Conservation (phyloP, 2,888 invertebrate genomes). For the Xylota segnis region DNA sequence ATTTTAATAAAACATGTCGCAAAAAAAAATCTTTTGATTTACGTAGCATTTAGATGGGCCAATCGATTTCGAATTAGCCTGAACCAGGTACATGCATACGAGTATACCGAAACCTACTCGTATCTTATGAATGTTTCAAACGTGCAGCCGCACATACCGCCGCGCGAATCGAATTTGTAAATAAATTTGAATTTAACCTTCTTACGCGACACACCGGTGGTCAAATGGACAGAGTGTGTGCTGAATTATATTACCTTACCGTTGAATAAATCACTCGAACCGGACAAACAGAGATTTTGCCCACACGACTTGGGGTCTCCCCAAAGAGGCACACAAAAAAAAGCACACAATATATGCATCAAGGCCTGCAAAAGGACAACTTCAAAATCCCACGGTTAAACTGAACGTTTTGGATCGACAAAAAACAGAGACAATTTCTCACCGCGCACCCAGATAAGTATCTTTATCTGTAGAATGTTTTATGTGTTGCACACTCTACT, state of each 20-base stretch:
- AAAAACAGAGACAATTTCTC: constrained; percentile 41
- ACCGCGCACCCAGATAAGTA: constrained; percentile 50
- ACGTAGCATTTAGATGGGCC: constrained; percentile 61
- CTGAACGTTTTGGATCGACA: constrained; percentile 8
- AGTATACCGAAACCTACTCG: constrained; percentile 29
- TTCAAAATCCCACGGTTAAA: constrained; percentile 47
- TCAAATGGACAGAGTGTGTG: constrained; percentile 58
- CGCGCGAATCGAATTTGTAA: constrained; percentile 57
- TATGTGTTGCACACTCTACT: constrained; percentile 36
- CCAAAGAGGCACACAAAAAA: not conserved
- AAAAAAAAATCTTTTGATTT: constrained; percentile 50
- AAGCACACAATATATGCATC: constrained; percentile 14
- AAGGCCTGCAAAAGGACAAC: constrained; percentile 52
- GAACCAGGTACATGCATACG: constrained; percentile 9
- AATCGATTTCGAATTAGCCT: constrained; percentile 69
- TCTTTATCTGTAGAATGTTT: constrained; percentile 46
- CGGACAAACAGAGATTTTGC: constrained; percentile 61
- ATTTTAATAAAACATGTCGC: constrained; percentile 49
- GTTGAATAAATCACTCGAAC: constrained; percentile 73
- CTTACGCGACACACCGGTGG: constrained; percentile 44
- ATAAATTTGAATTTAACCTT: constrained; percentile 70
- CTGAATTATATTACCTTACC: constrained; percentile 72
- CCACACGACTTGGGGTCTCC: constrained; percentile 68
- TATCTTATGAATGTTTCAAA: constrained; percentile 66
- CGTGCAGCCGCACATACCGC: constrained; percentile 52